These are phyloP conservation scores for Mnemiopsis leidyi DNA, from an alignment of 37 sponge, comb jelly and placozoan species.

Conservation along the genomic window DNA sequence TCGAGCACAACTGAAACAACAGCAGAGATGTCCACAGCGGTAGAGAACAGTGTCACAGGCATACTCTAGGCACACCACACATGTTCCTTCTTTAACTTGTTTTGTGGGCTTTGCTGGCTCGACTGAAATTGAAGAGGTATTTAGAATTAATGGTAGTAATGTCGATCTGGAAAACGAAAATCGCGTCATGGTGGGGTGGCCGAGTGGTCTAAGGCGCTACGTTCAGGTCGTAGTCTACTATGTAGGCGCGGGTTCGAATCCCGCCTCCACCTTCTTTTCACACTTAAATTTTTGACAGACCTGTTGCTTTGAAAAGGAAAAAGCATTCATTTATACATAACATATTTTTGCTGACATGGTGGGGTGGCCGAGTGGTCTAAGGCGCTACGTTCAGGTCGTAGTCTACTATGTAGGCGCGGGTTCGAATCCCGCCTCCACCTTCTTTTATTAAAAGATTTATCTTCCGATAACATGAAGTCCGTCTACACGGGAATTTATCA, in stretches of 20 bases:
- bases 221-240: constrained; percentile 32
- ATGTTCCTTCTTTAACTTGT: constrained; percentile 72
- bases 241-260: constrained; percentile 46
- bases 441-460: not conserved
- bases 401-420: constrained; percentile 55
- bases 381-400: constrained; percentile 55
- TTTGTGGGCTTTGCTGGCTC: constrained; percentile 32
- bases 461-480: too few relatives aligned
- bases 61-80: constrained; percentile 81
- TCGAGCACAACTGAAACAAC: constrained; percentile 80
- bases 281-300: too few relatives aligned
- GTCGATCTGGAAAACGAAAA: not conserved
- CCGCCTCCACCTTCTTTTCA: constrained; percentile 25
- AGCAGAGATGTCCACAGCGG: constrained; percentile 94
- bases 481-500: too few relatives aligned
- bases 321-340: too few relatives aligned
- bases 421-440: constrained; percentile 55
- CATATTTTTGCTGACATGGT: not conserved
- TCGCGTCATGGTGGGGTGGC: not conserved
- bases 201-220: constrained; percentile 55
- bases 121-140: not conserved
- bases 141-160: not conserved
- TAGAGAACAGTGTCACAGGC: constrained; percentile 81
- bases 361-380: constrained; percentile 55
- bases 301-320: too few relatives aligned